Evolutionary conservation across 2,888 invertebrate genomes (phyloP).

Genomic region (Drosophila diplacantha): DNA sequence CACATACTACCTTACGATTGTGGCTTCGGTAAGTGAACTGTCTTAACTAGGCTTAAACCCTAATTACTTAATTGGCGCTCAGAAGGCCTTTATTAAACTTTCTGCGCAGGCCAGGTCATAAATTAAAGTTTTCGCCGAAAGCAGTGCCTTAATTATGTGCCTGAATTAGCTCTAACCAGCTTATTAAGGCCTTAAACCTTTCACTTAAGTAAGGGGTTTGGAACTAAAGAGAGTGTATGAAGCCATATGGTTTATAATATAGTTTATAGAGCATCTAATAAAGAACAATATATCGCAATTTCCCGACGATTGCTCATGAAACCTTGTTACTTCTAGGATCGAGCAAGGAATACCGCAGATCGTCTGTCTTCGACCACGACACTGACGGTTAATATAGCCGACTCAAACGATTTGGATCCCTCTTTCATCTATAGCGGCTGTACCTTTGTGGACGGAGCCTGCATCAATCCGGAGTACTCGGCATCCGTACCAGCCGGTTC

Average conservation of each 20-base stretch:
- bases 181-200: conserved; percentile 11
- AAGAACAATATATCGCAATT: background rate
- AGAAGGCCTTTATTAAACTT: conserved; percentile 15
- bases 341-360: conserved; percentile 86
- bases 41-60: background rate
- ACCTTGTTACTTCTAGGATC: conserved; percentile 82
- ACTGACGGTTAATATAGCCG: conserved; percentile 89
- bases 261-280: background rate
- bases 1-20: conserved; percentile 90
- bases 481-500: conserved; percentile 88
- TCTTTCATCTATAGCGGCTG: conserved; percentile 94
- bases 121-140: conserved; percentile 11
- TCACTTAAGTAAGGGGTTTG: conserved; percentile 6
- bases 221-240: background rate
- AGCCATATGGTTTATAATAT: conserved; percentile 4
- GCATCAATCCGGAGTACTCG: conserved; percentile 91
- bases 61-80: conserved; percentile 2
- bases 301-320: background rate
- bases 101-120: conserved; percentile 3
- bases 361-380: conserved; percentile 91
- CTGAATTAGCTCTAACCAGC: conserved; percentile 15
- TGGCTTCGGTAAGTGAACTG: conserved; percentile 87
- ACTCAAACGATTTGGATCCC: conserved; percentile 94
- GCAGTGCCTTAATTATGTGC: conserved; percentile 9
- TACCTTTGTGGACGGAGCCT: conserved; percentile 87